Base-by-base conservation (phyloP, 2,797 vertebrate species). In the Semaprochilodus insignis region DNA sequence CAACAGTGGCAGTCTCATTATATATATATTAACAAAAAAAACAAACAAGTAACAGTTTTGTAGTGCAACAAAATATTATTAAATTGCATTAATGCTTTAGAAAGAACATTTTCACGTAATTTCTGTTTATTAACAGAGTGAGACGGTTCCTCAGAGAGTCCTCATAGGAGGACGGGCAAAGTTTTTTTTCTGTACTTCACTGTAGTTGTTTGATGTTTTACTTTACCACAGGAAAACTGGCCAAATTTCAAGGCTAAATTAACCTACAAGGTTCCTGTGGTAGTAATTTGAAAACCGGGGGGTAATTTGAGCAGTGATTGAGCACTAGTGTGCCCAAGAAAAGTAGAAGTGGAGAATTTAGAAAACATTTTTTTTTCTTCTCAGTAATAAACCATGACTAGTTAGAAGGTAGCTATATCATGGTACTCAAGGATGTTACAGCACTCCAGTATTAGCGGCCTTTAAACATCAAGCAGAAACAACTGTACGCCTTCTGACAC, bases 51-150 rank as follows among this genome's bases (percentile, higher is more conserved):
- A 34, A 55, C 69, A 62, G 72, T 67, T 83, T 55, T 72, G 85
- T 78, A 88, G 84, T 88, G 86, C 86, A 87, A 83, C 31, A 70
- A 51, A 73, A 74, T 62, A 67, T 31, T 62, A 67, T 31, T 78
- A 59, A 79, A 14, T 77, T 65, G 63, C 27, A 63, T 80, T 84
- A 87, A 87, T 85, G 82, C 82, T 85, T 51, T 6, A n/a, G 40
- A 65, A 82, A 78, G 34, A 48, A 74, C 23, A n/a, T 0, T 21
- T 57, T 70, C 54, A 84, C 59, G 63, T 44, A 81, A 79, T 8
- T 21, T 66, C 52, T 48, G 11, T 62, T 66, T 19, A 78, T 59
- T 77, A 74, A 78, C 59, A 66, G 34, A 84, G 8, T 44, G 19
- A 52, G 4, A 54, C 0, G 19, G 15, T 52, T n/a, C 44, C 10